Base-by-base conservation (phyloP, 2,797 vertebrate genomes). In the Nothura maculosa region DNA sequence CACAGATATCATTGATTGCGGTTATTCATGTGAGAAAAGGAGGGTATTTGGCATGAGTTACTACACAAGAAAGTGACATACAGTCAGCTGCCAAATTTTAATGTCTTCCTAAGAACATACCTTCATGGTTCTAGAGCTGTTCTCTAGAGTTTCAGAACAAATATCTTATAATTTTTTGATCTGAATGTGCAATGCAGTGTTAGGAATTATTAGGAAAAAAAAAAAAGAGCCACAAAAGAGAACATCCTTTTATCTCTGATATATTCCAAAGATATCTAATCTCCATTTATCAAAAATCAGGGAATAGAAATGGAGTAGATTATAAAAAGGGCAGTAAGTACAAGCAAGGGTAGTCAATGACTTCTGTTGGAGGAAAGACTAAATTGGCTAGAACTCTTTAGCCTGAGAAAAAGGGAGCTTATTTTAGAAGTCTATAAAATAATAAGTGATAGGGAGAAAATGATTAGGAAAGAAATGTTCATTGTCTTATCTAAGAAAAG, bases 381-480 rank as follows among this genome's bases (percentile, higher is more conserved):
- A 34, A 93, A 78, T 68, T 72, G 70, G 12, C 28, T 61, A 15
- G 3, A 22, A 25, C 24, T 69, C 47, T 81, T 57, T 54, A 76
- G 62, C 36, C 28, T 15, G 9, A 25, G 19, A 68, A 58, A 81
- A 76, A 47, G 40, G 15, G 32, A 91, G 3, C 32, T 92, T 92
- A 87, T 85, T 95, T 93, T 96, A 94, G 85, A 87, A 64, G 5
- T 36, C 80, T 64, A 8, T 93, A 83, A 92, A 91, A 89, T 68
- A 1, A 1, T 80, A 87, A 91, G 61, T 78, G 73, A 21, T 32
- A 28, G 28, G 28, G 36, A 87, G 40, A 89, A 92, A 92, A 93
- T 89, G 36, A 74, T 61, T 47, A 63, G 61, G 19, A 28, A 72
- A 91, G 76, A 87, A 82, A 61, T 48, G 27, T 85, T 89, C 43